phyloP scores from a whole-genome alignment of 2,797 vertebrate species.

The Australoheros facetus region DNA sequence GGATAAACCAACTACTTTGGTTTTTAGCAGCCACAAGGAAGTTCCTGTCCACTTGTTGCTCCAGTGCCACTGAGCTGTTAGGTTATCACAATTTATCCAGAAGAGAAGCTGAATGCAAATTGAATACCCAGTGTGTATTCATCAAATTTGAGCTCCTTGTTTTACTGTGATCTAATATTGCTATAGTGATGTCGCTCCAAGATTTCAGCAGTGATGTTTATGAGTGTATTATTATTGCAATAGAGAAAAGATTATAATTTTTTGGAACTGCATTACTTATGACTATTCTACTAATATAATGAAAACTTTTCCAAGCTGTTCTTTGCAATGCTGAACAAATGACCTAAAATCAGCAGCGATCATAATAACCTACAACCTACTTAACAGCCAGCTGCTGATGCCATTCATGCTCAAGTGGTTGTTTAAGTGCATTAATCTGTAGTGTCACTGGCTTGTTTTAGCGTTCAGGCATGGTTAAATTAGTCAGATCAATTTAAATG shows the following conservation, averaged over 20 bases:
- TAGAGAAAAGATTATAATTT: background rate
- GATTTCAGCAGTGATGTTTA: background rate
- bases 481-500: constrained; percentile 28
- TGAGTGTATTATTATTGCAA: background rate
- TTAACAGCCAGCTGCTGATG: constrained; percentile 20
- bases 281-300: background rate
- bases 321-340: background rate
- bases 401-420: constrained; percentile 18
- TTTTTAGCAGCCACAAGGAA: too few relatives aligned
- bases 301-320: background rate
- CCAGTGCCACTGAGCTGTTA: too few relatives aligned
- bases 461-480: constrained; percentile 5
- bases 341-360: background rate
- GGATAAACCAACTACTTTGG: too few relatives aligned
- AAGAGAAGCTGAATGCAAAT: background rate
- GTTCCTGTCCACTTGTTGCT: background rate
- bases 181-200: background rate
- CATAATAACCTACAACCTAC: background rate
- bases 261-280: background rate
- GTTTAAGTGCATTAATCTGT: constrained; percentile 13
- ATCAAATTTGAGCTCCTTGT: too few relatives aligned
- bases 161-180: constrained; percentile 2
- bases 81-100: background rate
- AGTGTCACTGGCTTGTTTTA: constrained; percentile 16
- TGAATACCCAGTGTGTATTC: background rate